A percentile compares a stretch with the other conserved stretches of the same genome.
Conservation (phyloP, 2,113 vertebrate genomes). For the Xenus cinereus region DNA sequence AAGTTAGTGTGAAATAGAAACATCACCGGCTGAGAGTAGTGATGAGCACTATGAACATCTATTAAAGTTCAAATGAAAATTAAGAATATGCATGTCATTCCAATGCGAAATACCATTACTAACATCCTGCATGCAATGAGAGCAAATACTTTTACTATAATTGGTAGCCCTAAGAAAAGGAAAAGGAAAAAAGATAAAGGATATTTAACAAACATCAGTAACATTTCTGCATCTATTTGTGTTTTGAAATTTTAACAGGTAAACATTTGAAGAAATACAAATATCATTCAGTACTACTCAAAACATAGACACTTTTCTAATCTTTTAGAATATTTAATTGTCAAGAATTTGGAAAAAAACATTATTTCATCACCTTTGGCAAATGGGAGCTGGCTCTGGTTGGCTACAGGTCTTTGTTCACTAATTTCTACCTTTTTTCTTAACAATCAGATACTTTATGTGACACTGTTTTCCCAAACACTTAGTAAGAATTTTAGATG, state of each 20-base stretch:
- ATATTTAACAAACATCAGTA: background rate
- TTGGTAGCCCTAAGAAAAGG: background rate
- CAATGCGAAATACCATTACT: background rate
- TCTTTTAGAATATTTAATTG: background rate
- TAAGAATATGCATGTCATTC: background rate
- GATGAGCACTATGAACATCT: background rate
- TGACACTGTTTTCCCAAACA: background rate
- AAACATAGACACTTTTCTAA: background rate
- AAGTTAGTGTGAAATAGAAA: background rate
- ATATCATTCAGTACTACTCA: background rate
- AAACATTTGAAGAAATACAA: background rate
- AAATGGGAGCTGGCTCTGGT: background rate
- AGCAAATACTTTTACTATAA: background rate
- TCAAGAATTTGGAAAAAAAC: background rate
- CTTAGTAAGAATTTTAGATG: background rate
- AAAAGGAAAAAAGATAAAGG: background rate
- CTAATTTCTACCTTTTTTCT: background rate
- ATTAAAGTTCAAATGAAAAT: background rate
- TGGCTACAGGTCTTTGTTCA: background rate
- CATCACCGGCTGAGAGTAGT: background rate
- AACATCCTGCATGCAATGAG: background rate
- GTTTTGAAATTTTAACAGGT: background rate
- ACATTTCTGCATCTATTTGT: background rate
- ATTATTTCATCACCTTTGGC: background rate
- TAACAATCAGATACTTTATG: background rate